Conservation (phyloP, 2,797 vertebrate species). For the Crenichthys baileyi region DNA sequence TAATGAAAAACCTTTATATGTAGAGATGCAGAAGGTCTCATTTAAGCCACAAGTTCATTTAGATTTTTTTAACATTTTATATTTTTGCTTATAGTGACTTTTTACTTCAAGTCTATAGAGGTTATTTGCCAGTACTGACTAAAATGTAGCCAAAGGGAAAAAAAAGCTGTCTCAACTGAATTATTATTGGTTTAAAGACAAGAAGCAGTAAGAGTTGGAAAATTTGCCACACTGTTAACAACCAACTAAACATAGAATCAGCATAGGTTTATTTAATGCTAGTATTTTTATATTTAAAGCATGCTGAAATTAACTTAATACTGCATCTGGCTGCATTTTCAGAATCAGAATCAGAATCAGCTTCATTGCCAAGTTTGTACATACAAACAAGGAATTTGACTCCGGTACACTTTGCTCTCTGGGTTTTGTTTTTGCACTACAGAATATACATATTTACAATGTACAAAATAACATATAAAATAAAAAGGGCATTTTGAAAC, state of each 20-base stretch:
- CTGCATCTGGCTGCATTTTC: neutral
- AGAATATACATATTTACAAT: too few species aligned
- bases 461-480: too few species aligned
- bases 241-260: neutral
- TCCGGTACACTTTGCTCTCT: too few species aligned
- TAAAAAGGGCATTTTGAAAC: too few species aligned
- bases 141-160: neutral
- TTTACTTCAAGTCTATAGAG: neutral
- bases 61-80: neutral
- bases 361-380: too few species aligned
- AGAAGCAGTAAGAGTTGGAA: neutral
- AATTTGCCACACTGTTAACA: neutral
- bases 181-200: neutral
- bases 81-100: neutral
- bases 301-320: too few species aligned
- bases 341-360: too few species aligned
- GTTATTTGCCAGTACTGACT: neutral
- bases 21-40: neutral
- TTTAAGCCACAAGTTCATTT: neutral
- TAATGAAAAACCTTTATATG: constrained; percentile 6
- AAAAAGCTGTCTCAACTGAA: neutral
- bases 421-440: too few species aligned
- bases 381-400: too few species aligned
- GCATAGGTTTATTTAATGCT: neutral
- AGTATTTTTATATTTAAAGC: too few species aligned